A percentile compares a stretch with the other conserved stretches of the same genome.
Conservation (phyloP, 2,797 vertebrate species). For the Lithobates pipiens region DNA sequence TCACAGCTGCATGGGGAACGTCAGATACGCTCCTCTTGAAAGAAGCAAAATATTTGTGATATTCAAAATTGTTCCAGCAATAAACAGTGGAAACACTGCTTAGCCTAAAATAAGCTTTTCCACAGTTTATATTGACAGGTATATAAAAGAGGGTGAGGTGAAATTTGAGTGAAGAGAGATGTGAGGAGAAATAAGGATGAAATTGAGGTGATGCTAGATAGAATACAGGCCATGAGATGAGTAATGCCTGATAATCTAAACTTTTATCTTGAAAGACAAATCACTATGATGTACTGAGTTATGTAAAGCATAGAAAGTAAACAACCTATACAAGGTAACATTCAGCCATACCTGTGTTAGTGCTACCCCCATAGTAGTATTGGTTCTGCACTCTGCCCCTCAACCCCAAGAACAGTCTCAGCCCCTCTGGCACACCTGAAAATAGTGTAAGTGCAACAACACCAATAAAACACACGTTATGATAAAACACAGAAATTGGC, state of each 20-base stretch:
- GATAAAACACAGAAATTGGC: too few relatives aligned
- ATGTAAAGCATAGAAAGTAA: too few relatives aligned
- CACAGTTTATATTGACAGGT: not conserved
- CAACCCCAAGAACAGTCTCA: too few relatives aligned
- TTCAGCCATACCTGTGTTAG: too few relatives aligned
- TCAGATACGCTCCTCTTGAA: slow-evolving; percentile 9
- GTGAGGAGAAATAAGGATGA: not conserved
- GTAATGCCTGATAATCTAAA: not conserved
- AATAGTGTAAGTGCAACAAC: too few relatives aligned
- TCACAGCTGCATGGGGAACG: not conserved
- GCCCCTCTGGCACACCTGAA: too few relatives aligned
- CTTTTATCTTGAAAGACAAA: not conserved
- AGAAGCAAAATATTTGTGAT: slow-evolving; percentile 45
- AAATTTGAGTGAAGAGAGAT: slow-evolving; percentile 25
- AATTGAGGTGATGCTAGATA: not conserved
- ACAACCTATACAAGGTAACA: too few relatives aligned
- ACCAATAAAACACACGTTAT: too few relatives aligned
- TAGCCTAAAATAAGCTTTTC: not conserved
- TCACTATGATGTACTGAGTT: not conserved
- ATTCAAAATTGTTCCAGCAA: slow-evolving; percentile 28
- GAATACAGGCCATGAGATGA: not conserved
- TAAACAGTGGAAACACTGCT: slow-evolving; percentile 25
- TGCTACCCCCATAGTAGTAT: too few relatives aligned
- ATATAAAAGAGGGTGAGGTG: not conserved
- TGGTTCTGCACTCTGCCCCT: too few relatives aligned